Evolutionary conservation across 2,888 invertebrate species (phyloP).

Genomic region (Silvanus unidentatus): DNA sequence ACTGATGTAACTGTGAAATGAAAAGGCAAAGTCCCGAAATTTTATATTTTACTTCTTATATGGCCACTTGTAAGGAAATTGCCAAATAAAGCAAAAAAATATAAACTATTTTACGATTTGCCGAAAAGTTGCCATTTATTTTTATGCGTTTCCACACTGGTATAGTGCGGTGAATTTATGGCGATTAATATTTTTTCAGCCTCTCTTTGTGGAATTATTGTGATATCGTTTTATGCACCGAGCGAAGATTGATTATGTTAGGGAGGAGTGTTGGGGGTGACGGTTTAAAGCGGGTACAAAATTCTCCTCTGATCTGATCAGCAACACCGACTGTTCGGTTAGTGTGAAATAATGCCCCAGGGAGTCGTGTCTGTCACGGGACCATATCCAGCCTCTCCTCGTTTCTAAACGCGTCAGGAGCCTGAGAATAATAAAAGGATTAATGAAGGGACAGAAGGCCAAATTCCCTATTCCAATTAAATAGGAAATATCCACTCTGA

Average conservation of each 20-base stretch:
- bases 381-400: constrained; percentile 26
- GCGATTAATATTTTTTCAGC: too few species aligned
- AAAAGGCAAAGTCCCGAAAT: constrained; percentile 12
- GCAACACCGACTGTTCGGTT: constrained; percentile 35
- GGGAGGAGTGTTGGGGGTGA: neutral
- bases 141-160: constrained; percentile 7
- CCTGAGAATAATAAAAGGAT: constrained; percentile 36
- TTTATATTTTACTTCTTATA: constrained; percentile 17
- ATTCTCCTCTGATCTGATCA: constrained; percentile 36
- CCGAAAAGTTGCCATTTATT: constrained; percentile 11
- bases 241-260: too few species aligned
- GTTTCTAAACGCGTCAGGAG: constrained; percentile 30
- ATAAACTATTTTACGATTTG: constrained; percentile 9
- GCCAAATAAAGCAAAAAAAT: constrained; percentile 17
- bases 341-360: constrained; percentile 45
- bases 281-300: constrained; percentile 6
- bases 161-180: too few species aligned
- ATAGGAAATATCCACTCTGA: neutral
- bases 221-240: too few species aligned
- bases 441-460: constrained; percentile 28
- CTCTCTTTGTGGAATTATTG: too few species aligned
- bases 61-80: constrained; percentile 18
- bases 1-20: too few species aligned
- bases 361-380: constrained; percentile 32
- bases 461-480: constrained; percentile 17